Conservation (phyloP, 2,113 vertebrate species). For the Hirundichthys speculiger region DNA sequence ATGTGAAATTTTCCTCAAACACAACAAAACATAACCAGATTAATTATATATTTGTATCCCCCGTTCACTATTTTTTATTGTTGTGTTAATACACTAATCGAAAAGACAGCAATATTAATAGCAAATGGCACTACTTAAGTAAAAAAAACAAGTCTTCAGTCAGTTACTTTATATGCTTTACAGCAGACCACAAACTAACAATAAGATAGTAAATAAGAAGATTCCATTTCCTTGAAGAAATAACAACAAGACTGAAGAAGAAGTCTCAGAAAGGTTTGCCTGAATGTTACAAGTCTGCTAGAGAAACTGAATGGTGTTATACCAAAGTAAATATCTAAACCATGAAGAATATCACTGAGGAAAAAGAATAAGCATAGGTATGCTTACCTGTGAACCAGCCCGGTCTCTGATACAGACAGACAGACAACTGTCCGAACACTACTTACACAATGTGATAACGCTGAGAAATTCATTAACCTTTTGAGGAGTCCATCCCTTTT, state of each 20-base stretch:
- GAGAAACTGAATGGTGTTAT: background rate
- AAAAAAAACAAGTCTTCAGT: too few species aligned
- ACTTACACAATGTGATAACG: background rate
- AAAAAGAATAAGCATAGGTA: background rate
- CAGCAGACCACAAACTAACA: background rate
- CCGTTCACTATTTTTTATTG: too few species aligned
- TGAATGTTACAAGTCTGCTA: background rate
- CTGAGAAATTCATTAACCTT: conserved; percentile 57
- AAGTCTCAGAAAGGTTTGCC: background rate
- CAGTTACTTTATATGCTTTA: background rate
- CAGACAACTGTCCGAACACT: background rate
- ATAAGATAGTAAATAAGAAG: background rate
- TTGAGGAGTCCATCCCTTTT: conserved; percentile 5
- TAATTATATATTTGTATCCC: background rate
- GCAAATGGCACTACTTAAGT: too few species aligned
- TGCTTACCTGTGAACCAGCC: conserved; percentile 19
- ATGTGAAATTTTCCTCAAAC: background rate
- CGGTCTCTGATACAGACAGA: conserved; percentile 9
- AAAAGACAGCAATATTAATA: too few species aligned
- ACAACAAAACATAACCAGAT: background rate
- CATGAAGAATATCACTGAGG: background rate
- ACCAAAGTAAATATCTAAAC: background rate
- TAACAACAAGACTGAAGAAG: background rate
- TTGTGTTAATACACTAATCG: too few species aligned
- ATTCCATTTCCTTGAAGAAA: background rate